A percentile compares a stretch with the other conserved stretches of the same genome.
Evolutionary conservation across 2,888 invertebrate species (phyloP).

Genomic region (Noctua janthina): DNA sequence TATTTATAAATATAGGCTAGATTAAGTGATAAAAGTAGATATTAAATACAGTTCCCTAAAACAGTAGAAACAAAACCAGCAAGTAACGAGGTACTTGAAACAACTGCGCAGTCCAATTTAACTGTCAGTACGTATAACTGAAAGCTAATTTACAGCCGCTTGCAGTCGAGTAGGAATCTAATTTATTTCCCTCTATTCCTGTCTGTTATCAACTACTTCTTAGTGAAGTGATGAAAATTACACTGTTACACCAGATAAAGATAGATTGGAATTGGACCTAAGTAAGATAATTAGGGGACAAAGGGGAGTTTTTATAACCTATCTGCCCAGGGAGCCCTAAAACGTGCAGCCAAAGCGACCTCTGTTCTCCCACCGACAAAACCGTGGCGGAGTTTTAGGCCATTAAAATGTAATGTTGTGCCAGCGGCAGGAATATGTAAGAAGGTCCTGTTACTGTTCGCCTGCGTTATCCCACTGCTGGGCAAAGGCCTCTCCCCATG

Average conservation of each 20-base stretch:
- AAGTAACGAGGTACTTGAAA: constrained; percentile 11
- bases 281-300: neutral
- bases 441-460: too few species aligned
- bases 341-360: neutral
- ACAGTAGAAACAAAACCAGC: neutral
- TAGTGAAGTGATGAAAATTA: constrained; percentile 18
- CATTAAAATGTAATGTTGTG: neutral
- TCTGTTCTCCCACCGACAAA: neutral
- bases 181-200: constrained; percentile 51
- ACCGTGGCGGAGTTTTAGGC: neutral
- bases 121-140: constrained; percentile 28
- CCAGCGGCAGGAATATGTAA: neutral
- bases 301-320: neutral
- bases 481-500: too few species aligned
- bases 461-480: too few species aligned
- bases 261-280: neutral
- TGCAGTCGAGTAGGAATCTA: constrained; percentile 44
- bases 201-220: constrained; percentile 17
- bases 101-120: constrained; percentile 48
- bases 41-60: neutral
- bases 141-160: constrained; percentile 56
- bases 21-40: neutral
- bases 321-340: neutral
- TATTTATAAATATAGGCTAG: neutral
- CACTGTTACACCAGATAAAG: neutral